A percentile compares a stretch with the other conserved stretches of the same genome.
These are phyloP conservation scores for Maconellicoccus hirsutus DNA, from an alignment of 1,140 invertebrate species.

Conservation along the genomic window DNA sequence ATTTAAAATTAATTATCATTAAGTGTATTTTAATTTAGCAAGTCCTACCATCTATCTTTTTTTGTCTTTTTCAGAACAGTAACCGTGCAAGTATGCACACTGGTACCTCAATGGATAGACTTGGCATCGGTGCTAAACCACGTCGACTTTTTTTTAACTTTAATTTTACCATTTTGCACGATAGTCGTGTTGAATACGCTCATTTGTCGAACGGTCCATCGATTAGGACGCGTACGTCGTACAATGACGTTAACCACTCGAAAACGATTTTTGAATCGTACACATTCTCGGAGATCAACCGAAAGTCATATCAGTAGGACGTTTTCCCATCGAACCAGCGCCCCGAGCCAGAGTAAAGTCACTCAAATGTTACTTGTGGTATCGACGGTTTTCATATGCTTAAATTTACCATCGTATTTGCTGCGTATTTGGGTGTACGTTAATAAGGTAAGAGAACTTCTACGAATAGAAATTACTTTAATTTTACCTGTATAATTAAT, in stretches of 20 bases:
- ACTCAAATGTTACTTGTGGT: slow-evolving; percentile 72
- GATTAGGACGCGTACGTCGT: slow-evolving; percentile 41
- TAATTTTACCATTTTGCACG: slow-evolving; percentile 53
- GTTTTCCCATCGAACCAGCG: background rate
- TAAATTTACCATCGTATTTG: slow-evolving; percentile 63
- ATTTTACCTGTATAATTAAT: no score
- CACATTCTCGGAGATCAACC: background rate
- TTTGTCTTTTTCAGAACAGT: slow-evolving; percentile 28
- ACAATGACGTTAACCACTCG: slow-evolving; percentile 36
- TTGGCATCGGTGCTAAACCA: slow-evolving; percentile 50
- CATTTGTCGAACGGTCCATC: slow-evolving; percentile 52
- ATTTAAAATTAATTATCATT: no score
- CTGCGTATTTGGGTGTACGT: slow-evolving; percentile 45
- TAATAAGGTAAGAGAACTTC: slow-evolving; percentile 36
- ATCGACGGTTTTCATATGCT: slow-evolving; percentile 61
- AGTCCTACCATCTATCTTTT: no score
- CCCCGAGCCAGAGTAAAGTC: slow-evolving; percentile 48
- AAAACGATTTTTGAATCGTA: slow-evolving; percentile 23
- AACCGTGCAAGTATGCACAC: slow-evolving; percentile 38
- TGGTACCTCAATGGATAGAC: slow-evolving; percentile 36
- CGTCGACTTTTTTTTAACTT: slow-evolving; percentile 55
- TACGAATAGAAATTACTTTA: no score
- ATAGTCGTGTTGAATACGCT: slow-evolving; percentile 58
- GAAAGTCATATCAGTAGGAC: background rate
- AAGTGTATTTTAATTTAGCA: no score